Evolutionary conservation across 2,888 invertebrate genomes (phyloP), one percentile per base, ranked within the genome.

Genomic region (Mongoloraphidia duomilia): DNA sequence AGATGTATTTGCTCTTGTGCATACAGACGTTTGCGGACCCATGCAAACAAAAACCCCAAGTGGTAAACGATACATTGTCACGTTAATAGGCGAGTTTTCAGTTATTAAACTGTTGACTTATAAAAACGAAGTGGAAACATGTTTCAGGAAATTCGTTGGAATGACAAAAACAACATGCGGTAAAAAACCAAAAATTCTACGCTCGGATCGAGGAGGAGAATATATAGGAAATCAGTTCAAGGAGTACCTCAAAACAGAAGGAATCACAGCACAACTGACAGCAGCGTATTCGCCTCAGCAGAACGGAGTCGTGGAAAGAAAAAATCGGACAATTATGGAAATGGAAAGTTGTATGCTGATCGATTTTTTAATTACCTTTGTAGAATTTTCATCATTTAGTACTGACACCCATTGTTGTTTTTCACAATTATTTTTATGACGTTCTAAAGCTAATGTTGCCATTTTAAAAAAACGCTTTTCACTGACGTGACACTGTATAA

Each of bases 71-170:
- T 61, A 58, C 48, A 34, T 61, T 2, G 9, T 61, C 2, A 61
- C 57, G 0, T 52, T 63, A 11, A 61, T 60, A n/a, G 62, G 61
- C 44, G 62, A 63, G 53, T 61, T 49, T 45, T 58, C 59, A 9
- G 48, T 55, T 42, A 49, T 60, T 44, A 56, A 51, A 46, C 41
- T 61, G 1, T 12, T 61, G 8, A 44, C 47, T 38, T 35, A 57
- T 17, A 60, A 60, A 49, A 55, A 52, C 2, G 56, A 60, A 45
- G 55, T 47, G 14, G 26, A 49, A 46, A 34, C 52, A 44, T n/a
- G 40, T 33, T 44, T 56, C 17, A 50, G 53, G 52, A 40, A 57
- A 44, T 54, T 53, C 46, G 37, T 51, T 44, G 3, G 53, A 53
- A 26, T 55, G 9, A 40, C 51, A 2, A 40, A 54, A 43, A 55